Percentiles rank a stretch among this genome's conserved stretches.
These are phyloP conservation scores for Heliconius melpomene DNA, from an alignment of 1,140 invertebrate genomes.

Conservation along the genomic window DNA sequence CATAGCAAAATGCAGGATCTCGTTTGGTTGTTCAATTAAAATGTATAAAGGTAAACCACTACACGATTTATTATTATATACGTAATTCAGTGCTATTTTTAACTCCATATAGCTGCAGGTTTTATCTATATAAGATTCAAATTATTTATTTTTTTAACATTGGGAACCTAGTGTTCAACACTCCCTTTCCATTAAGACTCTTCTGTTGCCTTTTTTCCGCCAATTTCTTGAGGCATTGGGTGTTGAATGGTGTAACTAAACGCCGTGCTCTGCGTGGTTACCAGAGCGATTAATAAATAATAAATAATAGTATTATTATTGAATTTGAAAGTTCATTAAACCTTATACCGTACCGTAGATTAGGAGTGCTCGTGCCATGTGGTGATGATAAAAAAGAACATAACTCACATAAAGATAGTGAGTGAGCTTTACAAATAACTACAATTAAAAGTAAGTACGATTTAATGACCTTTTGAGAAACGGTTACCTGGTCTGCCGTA, in stretches of 20 bases:
- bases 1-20: not conserved
- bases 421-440: not conserved
- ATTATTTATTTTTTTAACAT: too few relatives aligned
- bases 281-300: too few relatives aligned
- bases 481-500: too few relatives aligned
- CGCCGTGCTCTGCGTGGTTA: too few relatives aligned
- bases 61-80: not conserved
- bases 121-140: not conserved
- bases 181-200: too few relatives aligned
- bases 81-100: not conserved
- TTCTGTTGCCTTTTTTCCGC: too few relatives aligned
- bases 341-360: not conserved
- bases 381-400: not conserved
- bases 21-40: constrained; percentile 8
- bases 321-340: not conserved
- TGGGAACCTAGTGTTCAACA: too few relatives aligned
- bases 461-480: too few relatives aligned
- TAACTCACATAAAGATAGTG: not conserved
- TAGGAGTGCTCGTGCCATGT: not conserved
- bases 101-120: not conserved
- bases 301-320: not conserved
- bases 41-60: constrained; percentile 14
- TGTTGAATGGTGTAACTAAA: too few relatives aligned
- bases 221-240: too few relatives aligned
- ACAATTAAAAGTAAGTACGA: not conserved